A percentile compares a stretch with the other conserved stretches of the same genome.
Evolutionary conservation across 2,888 invertebrate species (phyloP).

Genomic region (Ennomos erosarius): DNA sequence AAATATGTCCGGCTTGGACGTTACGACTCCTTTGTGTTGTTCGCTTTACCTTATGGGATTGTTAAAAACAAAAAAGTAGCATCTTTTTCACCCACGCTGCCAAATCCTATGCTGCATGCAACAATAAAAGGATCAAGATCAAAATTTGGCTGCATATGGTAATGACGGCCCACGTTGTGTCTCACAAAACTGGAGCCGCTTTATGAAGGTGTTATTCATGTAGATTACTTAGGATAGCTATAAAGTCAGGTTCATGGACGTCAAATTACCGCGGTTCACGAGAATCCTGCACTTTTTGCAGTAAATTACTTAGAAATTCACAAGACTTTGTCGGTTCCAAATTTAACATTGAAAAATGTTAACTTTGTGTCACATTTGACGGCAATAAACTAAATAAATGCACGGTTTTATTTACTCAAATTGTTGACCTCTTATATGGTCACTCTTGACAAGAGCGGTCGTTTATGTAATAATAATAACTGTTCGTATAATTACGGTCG

Average conservation of each 20-base stretch:
- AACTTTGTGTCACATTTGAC: conserved; percentile 64
- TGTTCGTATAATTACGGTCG: conserved; percentile 41
- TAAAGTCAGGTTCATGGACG: conserved; percentile 74
- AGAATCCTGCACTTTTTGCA: conserved; percentile 81
- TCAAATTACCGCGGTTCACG: conserved; percentile 60
- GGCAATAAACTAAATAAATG: conserved; percentile 71
- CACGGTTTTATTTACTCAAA: conserved; percentile 65
- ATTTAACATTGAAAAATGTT: conserved; percentile 71
- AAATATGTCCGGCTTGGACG: conserved; percentile 54
- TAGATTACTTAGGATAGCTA: conserved; percentile 73
- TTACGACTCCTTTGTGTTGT: conserved; percentile 63
- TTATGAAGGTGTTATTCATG: conserved; percentile 76
- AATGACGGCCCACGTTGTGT: conserved; percentile 68
- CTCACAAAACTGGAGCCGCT: conserved; percentile 65
- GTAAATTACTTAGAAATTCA: conserved; percentile 66
- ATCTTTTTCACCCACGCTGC: conserved; percentile 71
- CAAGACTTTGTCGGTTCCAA: conserved; percentile 65
- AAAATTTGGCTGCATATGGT: conserved; percentile 60
- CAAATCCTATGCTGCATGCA: conserved; percentile 67
- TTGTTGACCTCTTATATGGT: conserved; percentile 54
- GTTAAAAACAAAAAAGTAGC: conserved; percentile 56
- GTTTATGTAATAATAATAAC: conserved; percentile 41
- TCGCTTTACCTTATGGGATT: conserved; percentile 54
- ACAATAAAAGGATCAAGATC: conserved; percentile 66
- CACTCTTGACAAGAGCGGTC: conserved; percentile 42